Conservation (phyloP, 1,140 invertebrate genomes). For the Belonocnema kinseyi region DNA sequence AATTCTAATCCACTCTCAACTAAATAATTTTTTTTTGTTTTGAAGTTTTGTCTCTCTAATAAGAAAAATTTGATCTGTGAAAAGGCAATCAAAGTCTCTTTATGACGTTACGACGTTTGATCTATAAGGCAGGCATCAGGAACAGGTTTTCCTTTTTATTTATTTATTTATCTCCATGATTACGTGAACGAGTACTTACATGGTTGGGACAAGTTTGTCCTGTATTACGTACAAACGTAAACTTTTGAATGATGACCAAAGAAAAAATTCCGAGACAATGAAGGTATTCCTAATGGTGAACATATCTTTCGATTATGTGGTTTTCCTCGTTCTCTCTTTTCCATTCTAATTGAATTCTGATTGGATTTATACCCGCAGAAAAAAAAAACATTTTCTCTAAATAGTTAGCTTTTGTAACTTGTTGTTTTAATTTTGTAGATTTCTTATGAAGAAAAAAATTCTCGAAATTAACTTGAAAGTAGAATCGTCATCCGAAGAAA, state of each 20-base stretch:
- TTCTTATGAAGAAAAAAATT: no score
- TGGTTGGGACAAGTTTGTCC: constrained; percentile 49
- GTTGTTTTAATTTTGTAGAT: no score
- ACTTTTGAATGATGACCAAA: constrained; percentile 50
- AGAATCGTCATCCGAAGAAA: no score
- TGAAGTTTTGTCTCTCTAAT: background rate
- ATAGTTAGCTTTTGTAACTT: no score
- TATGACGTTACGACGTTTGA: constrained; percentile 34
- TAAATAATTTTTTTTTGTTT: background rate
- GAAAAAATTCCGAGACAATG: background rate
- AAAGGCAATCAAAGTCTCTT: background rate
- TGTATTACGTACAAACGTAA: constrained; percentile 53
- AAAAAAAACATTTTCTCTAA: background rate
- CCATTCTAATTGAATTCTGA: background rate
- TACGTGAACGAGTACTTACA: constrained; percentile 41
- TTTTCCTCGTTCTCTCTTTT: background rate
- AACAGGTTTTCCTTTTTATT: constrained; percentile 46
- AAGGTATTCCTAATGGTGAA: constrained; percentile 6
- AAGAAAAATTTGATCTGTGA: constrained; percentile 16
- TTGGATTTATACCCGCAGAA: background rate
- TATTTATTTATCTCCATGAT: constrained; percentile 37
- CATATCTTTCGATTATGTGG: background rate
- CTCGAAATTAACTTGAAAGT: no score
- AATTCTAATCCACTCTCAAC: no score
- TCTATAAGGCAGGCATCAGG: constrained; percentile 38